Base-by-base conservation (phyloP, 2,113 vertebrate species). In the Dasyprocta punctata region DNA sequence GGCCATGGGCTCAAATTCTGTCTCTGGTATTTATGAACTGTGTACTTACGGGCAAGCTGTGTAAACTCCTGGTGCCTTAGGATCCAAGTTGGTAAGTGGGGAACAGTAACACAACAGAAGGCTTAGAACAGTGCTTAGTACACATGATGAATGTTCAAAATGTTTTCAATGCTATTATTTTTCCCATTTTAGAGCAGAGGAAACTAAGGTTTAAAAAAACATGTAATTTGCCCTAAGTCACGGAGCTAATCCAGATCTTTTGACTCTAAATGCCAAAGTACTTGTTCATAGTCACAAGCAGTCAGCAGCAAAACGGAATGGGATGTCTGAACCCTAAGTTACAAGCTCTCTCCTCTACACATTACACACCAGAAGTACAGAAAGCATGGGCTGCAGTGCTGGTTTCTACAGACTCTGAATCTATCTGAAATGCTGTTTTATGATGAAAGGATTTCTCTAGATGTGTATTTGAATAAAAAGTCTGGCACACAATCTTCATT, bases 201-300 rank as follows among this genome's bases (percentile, higher is more conserved):
- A 96, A 89, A 60, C 54, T 87, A 30, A 92, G 54, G 22, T 36
- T 91, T 71, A 41, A 90, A 58, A 58, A 67, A 58, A 38, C 3
- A n/a, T 2, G 7, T 60, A 36, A 71, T 38, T 85, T 90, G 69
- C 63, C 49, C 28, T 19, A 52, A 83, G 22, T 69, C 78, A 19
- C 61, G 73, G 67, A 94, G 36, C 20, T 80, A 90, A 84, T 75
- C 90, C n/a, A 93, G 49, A 26, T 28, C 33, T 86, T 84, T 86
- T 12, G 44, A 44, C 36, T 44, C 38, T 38, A 54, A 47, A 60
- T 19, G 60, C 13, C 83, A 95, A 94, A 13, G 12, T 36, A 60
- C 26, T 28, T 86, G 86, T 58, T 33, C 19, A 65, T 60, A 16
- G 36, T 89, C 52, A 30, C 3, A 0, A 78, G 52, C 3, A 47